phyloP scores from a whole-genome alignment of 2,888 invertebrate genomes.

The Hirtodrosophila alboralis region DNA sequence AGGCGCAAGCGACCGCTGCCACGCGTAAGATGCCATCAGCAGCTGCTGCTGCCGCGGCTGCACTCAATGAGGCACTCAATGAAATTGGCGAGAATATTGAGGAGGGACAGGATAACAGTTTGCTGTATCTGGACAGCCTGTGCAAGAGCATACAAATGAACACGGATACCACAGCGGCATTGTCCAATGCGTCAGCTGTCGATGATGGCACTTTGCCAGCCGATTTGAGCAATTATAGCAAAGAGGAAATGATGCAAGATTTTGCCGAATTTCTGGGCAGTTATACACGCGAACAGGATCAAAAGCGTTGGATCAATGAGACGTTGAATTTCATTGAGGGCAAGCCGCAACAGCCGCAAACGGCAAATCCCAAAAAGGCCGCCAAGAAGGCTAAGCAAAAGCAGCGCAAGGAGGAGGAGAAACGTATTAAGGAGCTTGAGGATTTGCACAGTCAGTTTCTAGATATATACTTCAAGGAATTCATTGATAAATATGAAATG shows the following conservation, averaged over 20 bases:
- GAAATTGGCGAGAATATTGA: slow-evolving; percentile 52
- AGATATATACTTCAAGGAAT: slow-evolving; percentile 83
- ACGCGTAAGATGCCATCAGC: slow-evolving; percentile 45
- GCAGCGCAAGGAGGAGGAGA: slow-evolving; percentile 83
- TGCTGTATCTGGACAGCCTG: slow-evolving; percentile 77
- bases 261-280: slow-evolving; percentile 81
- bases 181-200: slow-evolving; percentile 30
- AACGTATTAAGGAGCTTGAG: slow-evolving; percentile 82
- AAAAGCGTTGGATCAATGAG: slow-evolving; percentile 83
- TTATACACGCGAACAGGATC: slow-evolving; percentile 79
- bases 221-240: slow-evolving; percentile 57
- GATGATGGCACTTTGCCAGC: slow-evolving; percentile 40
- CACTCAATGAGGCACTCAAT: slow-evolving; percentile 50
- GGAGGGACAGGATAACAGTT: slow-evolving; percentile 77
- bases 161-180: slow-evolving; percentile 41
- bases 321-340: slow-evolving; percentile 83
- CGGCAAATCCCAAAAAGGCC: slow-evolving; percentile 83
- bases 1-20: slow-evolving; percentile 56
- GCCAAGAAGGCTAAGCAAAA: slow-evolving; percentile 84
- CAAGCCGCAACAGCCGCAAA: slow-evolving; percentile 77
- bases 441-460: slow-evolving; percentile 82
- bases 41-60: slow-evolving; percentile 57
- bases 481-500: slow-evolving; percentile 81
- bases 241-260: slow-evolving; percentile 80
- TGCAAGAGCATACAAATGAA: slow-evolving; percentile 80